Evolutionary conservation across 2,888 invertebrate genomes (phyloP).

Genomic region (Troides aeacus): DNA sequence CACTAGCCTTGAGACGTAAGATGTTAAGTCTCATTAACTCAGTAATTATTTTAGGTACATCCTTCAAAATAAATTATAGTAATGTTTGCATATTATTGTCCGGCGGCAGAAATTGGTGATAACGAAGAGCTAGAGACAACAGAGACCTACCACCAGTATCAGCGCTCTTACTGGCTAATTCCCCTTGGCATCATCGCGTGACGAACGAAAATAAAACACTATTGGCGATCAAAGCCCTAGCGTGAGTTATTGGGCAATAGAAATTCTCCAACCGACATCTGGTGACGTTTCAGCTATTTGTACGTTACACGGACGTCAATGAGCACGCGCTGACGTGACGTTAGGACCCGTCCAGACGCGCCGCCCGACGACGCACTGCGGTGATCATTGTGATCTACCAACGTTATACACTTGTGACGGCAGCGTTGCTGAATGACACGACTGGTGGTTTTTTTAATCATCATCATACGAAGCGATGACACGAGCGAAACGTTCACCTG

Average conservation of each 20-base stretch:
- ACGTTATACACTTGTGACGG: slow-evolving; percentile 19
- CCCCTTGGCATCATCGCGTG: slow-evolving; percentile 23
- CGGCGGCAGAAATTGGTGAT: too few species aligned
- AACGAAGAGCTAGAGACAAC: too few species aligned
- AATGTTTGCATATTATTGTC: too few species aligned
- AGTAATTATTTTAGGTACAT: too few species aligned
- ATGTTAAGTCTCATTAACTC: too few species aligned
- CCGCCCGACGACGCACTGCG: slow-evolving; percentile 5
- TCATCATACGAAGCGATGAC: too few species aligned
- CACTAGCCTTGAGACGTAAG: too few species aligned
- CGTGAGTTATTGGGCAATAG: slow-evolving; percentile 34
- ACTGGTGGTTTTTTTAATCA: too few species aligned
- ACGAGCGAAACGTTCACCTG: too few species aligned
- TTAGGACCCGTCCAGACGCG: slow-evolving; percentile 33
- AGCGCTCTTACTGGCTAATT: neutral
- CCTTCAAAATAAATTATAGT: too few species aligned
- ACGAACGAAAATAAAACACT: slow-evolving; percentile 33
- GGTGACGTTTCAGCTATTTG: slow-evolving; percentile 43
- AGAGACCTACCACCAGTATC: too few species aligned
- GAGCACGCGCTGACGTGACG: slow-evolving; percentile 41
- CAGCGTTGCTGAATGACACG: neutral
- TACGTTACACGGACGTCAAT: slow-evolving; percentile 47
- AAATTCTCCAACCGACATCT: slow-evolving; percentile 22
- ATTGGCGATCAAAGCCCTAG: slow-evolving; percentile 33
- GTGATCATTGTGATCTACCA: slow-evolving; percentile 7